Base-by-base conservation (phyloP, 2,797 vertebrate species). In the Decapterus maruadsi region DNA sequence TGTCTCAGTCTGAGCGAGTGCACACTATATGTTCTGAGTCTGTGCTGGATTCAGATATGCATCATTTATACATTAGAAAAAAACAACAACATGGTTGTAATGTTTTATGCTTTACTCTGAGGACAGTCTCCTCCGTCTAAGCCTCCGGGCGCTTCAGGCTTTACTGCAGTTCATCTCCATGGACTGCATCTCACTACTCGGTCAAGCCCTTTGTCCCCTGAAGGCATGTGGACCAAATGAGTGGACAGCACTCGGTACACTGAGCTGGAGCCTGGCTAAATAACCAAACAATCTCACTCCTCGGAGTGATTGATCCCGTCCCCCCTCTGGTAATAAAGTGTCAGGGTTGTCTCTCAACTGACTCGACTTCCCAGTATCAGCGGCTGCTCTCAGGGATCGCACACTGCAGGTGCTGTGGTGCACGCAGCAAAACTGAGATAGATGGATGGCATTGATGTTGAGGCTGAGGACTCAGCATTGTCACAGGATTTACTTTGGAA, bases 401-500 rank as follows among this genome's bases (percentile, higher is more conserved):
- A 61, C 38, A n/a, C 42, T 50, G 43, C 64, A 78, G 70, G 57
- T 48, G 40, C 19, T 77, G 34, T 36, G 50, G 31, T 55, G 72
- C 42, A 34, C 58, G 34, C 62, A 69, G 75, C 48, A 34, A 55
- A 79, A 74, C 48, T 57, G 68, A 70, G 48, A 63, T 26, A 45
- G 59, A 75, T 61, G 69, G 54, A 14, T 38, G 36, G 51, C 26
- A 58, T 13, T 48, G 54, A 51, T 55, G 72, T 60, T 68, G 43
- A 43, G 19, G 38, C 16, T 6, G 58, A 78, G 22, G 80, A 81
- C 71, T 84, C 78, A 80, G 68, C 71, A 46, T 29, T 51, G 75
- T 78, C n/a, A 34, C 73, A 11, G 40, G 16, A n/a, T 74, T 61
- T 51, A 54, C 72, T 74, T 51, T 51, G 64, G 56, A 75, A 87